Percentiles rank a stretch among this genome's conserved stretches.
phyloP scores from a whole-genome alignment of 2,888 invertebrate species.

The Papilio protenor region DNA sequence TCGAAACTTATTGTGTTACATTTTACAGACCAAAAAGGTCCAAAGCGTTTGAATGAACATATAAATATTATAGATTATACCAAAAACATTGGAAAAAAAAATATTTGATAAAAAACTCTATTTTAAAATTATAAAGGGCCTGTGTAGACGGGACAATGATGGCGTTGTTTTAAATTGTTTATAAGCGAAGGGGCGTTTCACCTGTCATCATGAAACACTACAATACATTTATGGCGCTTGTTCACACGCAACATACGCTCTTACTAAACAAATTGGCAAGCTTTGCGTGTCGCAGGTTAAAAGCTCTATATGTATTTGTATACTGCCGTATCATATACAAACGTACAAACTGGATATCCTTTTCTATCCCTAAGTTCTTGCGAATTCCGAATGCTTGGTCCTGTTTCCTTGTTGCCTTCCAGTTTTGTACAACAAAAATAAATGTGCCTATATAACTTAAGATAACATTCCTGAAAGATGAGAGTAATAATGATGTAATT shows the following conservation, averaged over 20 bases:
- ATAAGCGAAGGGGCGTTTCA: conserved; percentile 29
- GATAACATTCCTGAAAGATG: not conserved
- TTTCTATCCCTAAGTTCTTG: not conserved
- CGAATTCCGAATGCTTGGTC: not conserved
- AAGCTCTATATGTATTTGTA: conserved; percentile 48
- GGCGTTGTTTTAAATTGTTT: conserved; percentile 25
- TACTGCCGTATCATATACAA: conserved; percentile 27
- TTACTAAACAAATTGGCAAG: conserved; percentile 39
- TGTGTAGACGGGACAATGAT: conserved; percentile 9
- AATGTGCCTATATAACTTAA: not conserved
- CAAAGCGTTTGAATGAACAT: not conserved
- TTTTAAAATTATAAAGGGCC: not conserved
- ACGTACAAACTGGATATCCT: conserved; percentile 1
- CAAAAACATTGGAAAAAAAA: not conserved
- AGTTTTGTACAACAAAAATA: not conserved
- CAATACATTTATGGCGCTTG: conserved; percentile 20
- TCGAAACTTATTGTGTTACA: not conserved
- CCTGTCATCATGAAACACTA: conserved; percentile 33
- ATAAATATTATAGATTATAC: not conserved
- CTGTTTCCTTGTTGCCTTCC: not conserved
- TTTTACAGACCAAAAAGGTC: not conserved
- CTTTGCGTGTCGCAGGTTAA: conserved; percentile 45
- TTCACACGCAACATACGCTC: conserved; percentile 8
- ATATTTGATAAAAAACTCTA: not conserved
- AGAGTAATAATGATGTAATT: not conserved